Conservation (phyloP, 2,797 vertebrate species). For the Xenopus petersii region DNA sequence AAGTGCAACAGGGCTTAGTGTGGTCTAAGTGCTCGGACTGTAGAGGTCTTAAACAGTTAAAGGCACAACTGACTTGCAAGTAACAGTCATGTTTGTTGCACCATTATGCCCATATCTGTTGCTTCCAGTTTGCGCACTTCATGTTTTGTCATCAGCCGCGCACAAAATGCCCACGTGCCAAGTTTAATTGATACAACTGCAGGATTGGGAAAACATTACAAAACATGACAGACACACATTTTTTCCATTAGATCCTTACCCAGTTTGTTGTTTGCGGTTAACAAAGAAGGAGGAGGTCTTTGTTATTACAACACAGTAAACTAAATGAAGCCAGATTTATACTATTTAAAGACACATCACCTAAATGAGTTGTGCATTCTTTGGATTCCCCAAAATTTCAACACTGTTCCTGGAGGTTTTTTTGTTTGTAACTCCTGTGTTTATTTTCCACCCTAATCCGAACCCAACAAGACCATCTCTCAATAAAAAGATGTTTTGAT, state of each 20-base stretch:
- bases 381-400: not conserved
- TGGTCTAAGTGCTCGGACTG: no score
- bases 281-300: not conserved
- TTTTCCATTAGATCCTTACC: conserved; percentile 3
- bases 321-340: not conserved
- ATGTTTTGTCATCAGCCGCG: not conserved
- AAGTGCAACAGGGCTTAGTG: no score
- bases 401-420: not conserved
- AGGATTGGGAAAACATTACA: conserved; percentile 21
- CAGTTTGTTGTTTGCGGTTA: conserved; percentile 14
- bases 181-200: conserved; percentile 5
- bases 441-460: no score
- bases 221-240: conserved; percentile 10
- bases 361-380: conserved; percentile 6
- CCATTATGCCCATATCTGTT: no score
- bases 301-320: conserved; percentile 19
- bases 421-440: no score
- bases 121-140: no score
- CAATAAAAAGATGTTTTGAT: no score
- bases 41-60: no score
- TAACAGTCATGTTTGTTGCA: no score
- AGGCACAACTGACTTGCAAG: no score
- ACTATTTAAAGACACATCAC: not conserved
- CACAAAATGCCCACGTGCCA: not conserved
- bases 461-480: no score